Conservation (phyloP, 2,113 vertebrate genomes). For the Oryzias curvinotus region DNA sequence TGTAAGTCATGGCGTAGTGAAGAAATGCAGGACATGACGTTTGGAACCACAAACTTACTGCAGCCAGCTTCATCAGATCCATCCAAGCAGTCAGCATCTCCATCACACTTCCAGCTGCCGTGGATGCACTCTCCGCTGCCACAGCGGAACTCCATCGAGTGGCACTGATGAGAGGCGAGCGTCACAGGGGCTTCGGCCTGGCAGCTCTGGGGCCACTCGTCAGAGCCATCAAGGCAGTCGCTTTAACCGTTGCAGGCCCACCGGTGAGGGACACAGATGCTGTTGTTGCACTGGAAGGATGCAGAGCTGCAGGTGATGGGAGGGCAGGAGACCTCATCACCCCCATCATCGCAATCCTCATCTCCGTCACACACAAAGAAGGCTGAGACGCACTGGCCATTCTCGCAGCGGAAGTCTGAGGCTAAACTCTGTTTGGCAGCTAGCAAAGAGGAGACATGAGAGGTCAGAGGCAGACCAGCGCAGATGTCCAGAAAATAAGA, state of each 20-base stretch:
- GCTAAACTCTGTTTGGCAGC: slow-evolving; percentile 71
- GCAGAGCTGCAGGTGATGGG: slow-evolving; percentile 67
- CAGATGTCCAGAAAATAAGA: not conserved
- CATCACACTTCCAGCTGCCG: slow-evolving; percentile 83
- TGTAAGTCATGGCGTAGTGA: not conserved
- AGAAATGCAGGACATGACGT: not conserved
- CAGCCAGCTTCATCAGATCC: slow-evolving; percentile 83
- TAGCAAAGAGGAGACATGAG: slow-evolving; percentile 32
- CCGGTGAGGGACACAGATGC: slow-evolving; percentile 76
- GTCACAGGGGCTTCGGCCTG: not conserved
- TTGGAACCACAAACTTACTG: slow-evolving; percentile 59
- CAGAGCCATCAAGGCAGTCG: slow-evolving; percentile 83
- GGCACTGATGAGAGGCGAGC: slow-evolving; percentile 55
- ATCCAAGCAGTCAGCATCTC: slow-evolving; percentile 80
- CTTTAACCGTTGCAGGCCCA: slow-evolving; percentile 84
- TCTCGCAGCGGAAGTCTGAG: slow-evolving; percentile 79
- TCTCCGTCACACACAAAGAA: slow-evolving; percentile 84
- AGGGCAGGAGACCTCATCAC: slow-evolving; percentile 80
- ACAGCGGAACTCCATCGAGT: slow-evolving; percentile 81
- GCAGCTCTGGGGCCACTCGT: slow-evolving; percentile 81
- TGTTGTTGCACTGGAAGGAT: slow-evolving; percentile 80
- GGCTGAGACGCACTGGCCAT: slow-evolving; percentile 77
- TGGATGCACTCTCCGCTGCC: slow-evolving; percentile 83
- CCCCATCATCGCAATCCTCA: slow-evolving; percentile 80
- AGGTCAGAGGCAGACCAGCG: not conserved